Base-by-base conservation (phyloP, 2,797 vertebrate species). In the Amblyraja radiata region DNA sequence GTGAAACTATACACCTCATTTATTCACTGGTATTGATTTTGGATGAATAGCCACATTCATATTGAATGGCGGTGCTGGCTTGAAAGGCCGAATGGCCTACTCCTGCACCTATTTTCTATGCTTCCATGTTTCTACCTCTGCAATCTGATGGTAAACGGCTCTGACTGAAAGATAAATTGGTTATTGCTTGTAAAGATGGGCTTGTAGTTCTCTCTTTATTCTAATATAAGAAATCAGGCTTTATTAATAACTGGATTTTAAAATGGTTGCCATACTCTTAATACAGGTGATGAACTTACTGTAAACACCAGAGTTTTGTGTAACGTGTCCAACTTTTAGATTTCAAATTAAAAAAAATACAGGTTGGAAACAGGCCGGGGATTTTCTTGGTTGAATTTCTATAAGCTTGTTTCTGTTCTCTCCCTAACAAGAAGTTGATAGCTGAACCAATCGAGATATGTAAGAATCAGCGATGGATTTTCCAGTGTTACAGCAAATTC, bases 301-400 rank as follows among this genome's bases (percentile, higher is more conserved):
- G 65, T 90, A 71, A 92, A 76, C 16, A 36, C 71, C 90, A 92
- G 39, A 6, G 46, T 54, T 76, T 16, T 46, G 13, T 68, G 68
- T 92, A 71, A 74, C 39, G 68, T 54, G 25, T 68, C 71, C 54
- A 39, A 73, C 71, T 92, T 71, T 74, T 92, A 39, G 23, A 76
- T 92, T 92, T 76, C 68, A 74, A 28, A 74, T 39, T 18, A 74
- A 39, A 68, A 54, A 11, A 1, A 74, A 6, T 91, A 28, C 71
- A 73, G 90, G 28, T 23, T 13, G 36, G 2, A 54, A 9, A 25
- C 21, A 23, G 68, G 90, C 90, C 2, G 39, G 36, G 90, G 90
- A 91, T 91, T 92, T 92, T 76, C 90, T n/a, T n/a, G 71, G 11
- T 92, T 92, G 90, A 39, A 74, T 76, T 92, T 92, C 16, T 76